Evolutionary conservation across 2,113 vertebrate genomes (phyloP).

Genomic region (Poecilia latipinna): DNA sequence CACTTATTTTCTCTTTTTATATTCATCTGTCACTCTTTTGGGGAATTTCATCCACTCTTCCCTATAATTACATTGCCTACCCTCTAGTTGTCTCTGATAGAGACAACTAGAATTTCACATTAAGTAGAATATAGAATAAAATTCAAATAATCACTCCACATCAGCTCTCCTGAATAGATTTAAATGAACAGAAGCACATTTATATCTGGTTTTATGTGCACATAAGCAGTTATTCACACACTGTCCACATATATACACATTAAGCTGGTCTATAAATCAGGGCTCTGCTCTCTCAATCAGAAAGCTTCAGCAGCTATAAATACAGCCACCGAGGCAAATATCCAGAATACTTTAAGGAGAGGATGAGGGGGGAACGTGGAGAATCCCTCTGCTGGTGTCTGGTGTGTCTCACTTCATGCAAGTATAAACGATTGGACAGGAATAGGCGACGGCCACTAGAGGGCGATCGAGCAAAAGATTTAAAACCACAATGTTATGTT

Average conservation of each 20-base stretch:
- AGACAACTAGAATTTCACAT: not conserved
- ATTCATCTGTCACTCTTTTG: too few relatives aligned
- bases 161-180: not conserved
- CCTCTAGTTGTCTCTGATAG: too few relatives aligned
- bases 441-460: constrained; percentile 46
- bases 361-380: constrained; percentile 1
- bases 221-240: not conserved
- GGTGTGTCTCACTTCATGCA: constrained; percentile 40
- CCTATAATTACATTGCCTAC: too few relatives aligned
- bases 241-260: not conserved
- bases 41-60: too few relatives aligned
- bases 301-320: constrained; percentile 59
- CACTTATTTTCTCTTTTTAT: too few relatives aligned
- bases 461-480: constrained; percentile 25
- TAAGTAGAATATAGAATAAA: not conserved
- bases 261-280: constrained; percentile 40
- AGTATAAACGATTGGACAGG: constrained; percentile 19
- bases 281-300: constrained; percentile 32
- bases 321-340: constrained; percentile 49
- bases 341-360: constrained; percentile 44
- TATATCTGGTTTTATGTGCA: not conserved
- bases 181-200: not conserved
- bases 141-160: not conserved
- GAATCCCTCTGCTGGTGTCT: constrained; percentile 31
- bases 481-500: not conserved